Evolutionary conservation across 2,888 invertebrate genomes (phyloP), one percentile per base, ranked within the genome.

Genomic region (Clistopyga incitator): DNA sequence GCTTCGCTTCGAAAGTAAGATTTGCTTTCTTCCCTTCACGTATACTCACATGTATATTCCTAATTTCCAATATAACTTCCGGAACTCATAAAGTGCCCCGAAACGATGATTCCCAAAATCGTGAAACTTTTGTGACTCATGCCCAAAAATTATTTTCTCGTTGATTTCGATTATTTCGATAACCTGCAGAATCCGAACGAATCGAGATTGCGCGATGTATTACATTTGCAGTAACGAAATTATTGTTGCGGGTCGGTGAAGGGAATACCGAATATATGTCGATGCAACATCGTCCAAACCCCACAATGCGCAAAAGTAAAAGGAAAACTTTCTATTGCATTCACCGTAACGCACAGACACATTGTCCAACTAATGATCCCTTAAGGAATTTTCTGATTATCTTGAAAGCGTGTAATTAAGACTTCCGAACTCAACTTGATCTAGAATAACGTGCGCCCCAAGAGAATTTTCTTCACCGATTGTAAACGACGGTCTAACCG

Each of bases 291-390:
- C 47, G 25, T 42, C 15, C n/a, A 34, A 25, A 23, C 38, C 4
- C 29, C 18, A 67, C 67, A 72, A 71, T 72, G 65, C 65, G 71
- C 29, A 56, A 13, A 8, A 74, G 47, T 34, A 29, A 59, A 18
- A 38, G 34, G 50, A 64, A 6, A 64, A 67, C 77, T 81, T 81
- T 81, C 81, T 81, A 72, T 67, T 67, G 76, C 76, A 71, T 65
- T 71, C 70, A 76, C 56, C 65, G 50, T 13, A 65, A 38, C 47
- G 67, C 52, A n/a, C n/a, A 54, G 11, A 20, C 34, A 50, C n/a
- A 68, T 54, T 47, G 23, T 18, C 18, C 29, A 50, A 25, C 52
- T 59, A 47, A 77, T 77, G 77, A 67, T 18, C 56, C 56, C 50
- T 42, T 42, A 65, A 67, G 50, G 10, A 54, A 34, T 56, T 23